These are phyloP conservation scores for Dinoponera quadriceps DNA, from an alignment of 1,140 invertebrate genomes.

Conservation along the genomic window DNA sequence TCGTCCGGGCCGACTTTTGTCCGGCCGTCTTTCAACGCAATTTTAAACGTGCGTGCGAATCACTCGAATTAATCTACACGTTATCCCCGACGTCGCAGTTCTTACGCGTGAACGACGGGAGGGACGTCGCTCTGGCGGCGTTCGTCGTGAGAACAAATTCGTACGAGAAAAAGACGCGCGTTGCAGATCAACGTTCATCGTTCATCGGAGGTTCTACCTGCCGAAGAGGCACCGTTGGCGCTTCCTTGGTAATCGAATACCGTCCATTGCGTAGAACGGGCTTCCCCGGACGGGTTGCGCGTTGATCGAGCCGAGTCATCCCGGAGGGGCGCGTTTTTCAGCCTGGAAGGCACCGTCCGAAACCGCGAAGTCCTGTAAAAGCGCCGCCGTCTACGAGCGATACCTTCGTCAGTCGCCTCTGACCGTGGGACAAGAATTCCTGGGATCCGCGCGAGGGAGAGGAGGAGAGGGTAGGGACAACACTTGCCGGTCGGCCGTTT, in stretches of 20 bases:
- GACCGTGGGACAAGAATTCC: conserved; percentile 70
- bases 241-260: conserved; percentile 70
- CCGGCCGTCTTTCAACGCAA: background rate
- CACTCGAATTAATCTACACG: conserved; percentile 29
- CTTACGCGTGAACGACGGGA: background rate
- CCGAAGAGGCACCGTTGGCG: conserved; percentile 38
- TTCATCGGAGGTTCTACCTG: conserved; percentile 56
- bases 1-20: conserved; percentile 11
- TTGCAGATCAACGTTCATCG: conserved; percentile 1
- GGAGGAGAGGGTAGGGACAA: conserved; percentile 49
- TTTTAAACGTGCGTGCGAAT: background rate
- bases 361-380: conserved; percentile 66
- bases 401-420: conserved; percentile 38
- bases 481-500: conserved; percentile 42
- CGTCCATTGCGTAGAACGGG: conserved; percentile 35
- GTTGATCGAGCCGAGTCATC: conserved; percentile 67
- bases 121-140: too few relatives aligned
- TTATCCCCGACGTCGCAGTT: conserved; percentile 1
- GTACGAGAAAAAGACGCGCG: background rate
- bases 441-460: conserved; percentile 58
- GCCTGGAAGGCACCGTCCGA: conserved; percentile 35
- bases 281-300: conserved; percentile 62
- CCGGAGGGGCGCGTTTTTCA: conserved; percentile 28
- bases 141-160: conserved; percentile 12
- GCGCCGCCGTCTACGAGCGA: conserved; percentile 23